These are phyloP conservation scores for Heterochromis multidens DNA, from an alignment of 2,113 vertebrate species.

Conservation along the genomic window DNA sequence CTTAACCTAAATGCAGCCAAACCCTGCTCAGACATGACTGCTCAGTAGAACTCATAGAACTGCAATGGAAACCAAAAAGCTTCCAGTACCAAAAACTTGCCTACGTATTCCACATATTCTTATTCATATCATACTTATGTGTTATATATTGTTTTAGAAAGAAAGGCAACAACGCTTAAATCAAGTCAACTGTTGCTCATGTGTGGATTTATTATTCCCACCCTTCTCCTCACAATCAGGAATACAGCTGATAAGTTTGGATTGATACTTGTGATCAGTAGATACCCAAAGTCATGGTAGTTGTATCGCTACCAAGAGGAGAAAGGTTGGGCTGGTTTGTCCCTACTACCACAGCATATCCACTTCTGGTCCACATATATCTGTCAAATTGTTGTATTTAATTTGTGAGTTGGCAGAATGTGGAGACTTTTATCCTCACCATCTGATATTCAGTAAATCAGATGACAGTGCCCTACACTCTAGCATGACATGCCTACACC, in stretches of 20 bases:
- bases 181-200: too few relatives aligned
- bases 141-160: background rate
- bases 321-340: background rate
- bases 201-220: background rate
- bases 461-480: fast-evolving
- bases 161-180: background rate
- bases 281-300: background rate
- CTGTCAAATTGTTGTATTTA: background rate
- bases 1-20: too few relatives aligned
- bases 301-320: background rate
- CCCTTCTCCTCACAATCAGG: background rate
- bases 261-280: background rate
- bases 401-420: fast-evolving
- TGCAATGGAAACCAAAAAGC: background rate
- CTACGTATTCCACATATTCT: background rate
- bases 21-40: too few relatives aligned
- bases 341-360: too few relatives aligned
- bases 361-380: background rate
- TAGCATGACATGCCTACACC: background rate
- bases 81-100: background rate
- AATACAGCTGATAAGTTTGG: background rate
- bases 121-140: background rate
- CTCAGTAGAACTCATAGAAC: background rate
- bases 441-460: fast-evolving
- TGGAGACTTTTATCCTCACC: background rate